Conservation (phyloP, 2,797 vertebrate species). For the Aldrovandia affinis region DNA sequence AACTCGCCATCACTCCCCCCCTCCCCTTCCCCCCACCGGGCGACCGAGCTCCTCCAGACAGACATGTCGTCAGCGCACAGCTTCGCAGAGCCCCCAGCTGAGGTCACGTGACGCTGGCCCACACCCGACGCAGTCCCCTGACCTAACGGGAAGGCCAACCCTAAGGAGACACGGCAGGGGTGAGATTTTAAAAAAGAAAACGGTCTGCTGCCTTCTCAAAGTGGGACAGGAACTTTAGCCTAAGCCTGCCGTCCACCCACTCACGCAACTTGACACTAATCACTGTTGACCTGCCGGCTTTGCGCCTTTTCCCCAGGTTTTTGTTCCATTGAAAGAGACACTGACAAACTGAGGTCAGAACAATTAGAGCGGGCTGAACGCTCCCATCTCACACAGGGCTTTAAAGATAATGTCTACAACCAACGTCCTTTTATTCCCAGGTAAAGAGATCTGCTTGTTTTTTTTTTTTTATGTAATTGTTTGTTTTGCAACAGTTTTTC, state of each 20-base stretch:
- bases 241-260: constrained; percentile 55
- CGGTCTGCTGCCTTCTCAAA: constrained; percentile 61
- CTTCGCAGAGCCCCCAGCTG: background rate
- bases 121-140: constrained; percentile 65
- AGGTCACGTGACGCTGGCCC: constrained; percentile 41
- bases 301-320: constrained; percentile 5
- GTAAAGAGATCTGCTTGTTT: background rate
- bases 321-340: constrained; percentile 5
- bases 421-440: background rate
- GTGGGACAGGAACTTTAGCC: constrained; percentile 44
- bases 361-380: background rate
- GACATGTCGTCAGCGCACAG: constrained; percentile 23
- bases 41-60: constrained; percentile 67
- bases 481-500: background rate
- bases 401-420: background rate
- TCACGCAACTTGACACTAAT: constrained; percentile 37
- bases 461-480: background rate
- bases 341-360: background rate
- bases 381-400: background rate
- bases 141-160: constrained; percentile 48
- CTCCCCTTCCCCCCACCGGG: constrained; percentile 19
- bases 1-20: constrained; percentile 42
- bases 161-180: background rate
- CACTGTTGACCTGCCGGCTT: constrained; percentile 33
- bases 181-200: constrained; percentile 28